Conservation (phyloP, 64 coral and sea anemone species). For the Pachyseris speciosa region DNA sequence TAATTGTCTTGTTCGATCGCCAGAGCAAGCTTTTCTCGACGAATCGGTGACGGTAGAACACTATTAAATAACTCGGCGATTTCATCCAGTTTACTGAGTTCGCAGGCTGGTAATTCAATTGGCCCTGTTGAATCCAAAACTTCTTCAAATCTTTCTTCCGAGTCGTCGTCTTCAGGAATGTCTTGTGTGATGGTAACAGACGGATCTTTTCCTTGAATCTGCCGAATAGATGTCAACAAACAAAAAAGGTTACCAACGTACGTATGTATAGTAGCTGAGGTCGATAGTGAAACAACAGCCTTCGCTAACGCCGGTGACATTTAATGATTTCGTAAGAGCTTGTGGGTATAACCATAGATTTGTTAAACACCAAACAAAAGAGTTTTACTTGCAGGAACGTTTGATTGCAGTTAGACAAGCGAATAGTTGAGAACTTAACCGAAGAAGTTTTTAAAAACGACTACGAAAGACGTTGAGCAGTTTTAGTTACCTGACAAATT, state of each 20-base stretch:
- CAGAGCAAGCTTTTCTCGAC: conserved; percentile 92
- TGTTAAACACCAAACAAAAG: conserved; percentile 33
- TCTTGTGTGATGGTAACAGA: conserved; percentile 98
- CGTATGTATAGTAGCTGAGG: neutral
- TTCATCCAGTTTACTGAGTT: conserved; percentile 98
- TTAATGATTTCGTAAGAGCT: conserved; percentile 74
- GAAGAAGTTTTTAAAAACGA: neutral
- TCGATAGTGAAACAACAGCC: conserved; percentile 42
- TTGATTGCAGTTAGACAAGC: neutral
- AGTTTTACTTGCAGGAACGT: neutral
- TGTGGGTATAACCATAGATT: conserved; percentile 1
- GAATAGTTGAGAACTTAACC: neutral
- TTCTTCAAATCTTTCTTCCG: conserved; percentile 99
- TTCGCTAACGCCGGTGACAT: neutral
- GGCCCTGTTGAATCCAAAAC: conserved; percentile 94
- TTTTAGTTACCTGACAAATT: conserved; percentile 99
- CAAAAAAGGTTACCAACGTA: neutral
- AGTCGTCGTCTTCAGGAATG: conserved; percentile 94
- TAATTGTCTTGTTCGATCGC: conserved; percentile 98
- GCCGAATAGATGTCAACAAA: conserved; percentile 59
- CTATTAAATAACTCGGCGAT: conserved; percentile 94
- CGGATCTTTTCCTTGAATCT: conserved; percentile 99
- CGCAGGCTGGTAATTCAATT: conserved; percentile 93
- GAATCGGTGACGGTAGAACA: conserved; percentile 88
- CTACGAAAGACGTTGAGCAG: neutral